Evolutionary conservation across 2,888 invertebrate genomes (phyloP), one percentile per base, ranked within the genome.

Genomic region (Diarsia mendica): DNA sequence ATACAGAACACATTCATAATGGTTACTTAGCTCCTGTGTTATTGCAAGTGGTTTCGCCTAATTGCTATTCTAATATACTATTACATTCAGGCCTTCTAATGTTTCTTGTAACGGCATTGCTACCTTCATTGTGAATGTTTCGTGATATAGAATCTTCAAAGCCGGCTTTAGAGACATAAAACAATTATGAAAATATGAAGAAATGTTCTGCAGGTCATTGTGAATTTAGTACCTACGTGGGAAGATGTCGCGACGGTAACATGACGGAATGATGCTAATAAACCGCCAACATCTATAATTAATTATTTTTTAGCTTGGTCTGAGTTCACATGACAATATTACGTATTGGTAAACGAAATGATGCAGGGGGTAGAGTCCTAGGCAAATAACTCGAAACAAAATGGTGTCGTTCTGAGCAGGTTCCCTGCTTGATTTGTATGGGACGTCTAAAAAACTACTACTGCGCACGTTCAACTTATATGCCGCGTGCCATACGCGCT

Each of bases 11-110:
- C 28, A 82, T 68, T 69, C 66, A 58, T 82, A 77, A 69, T 77
- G 66, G 15, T 79, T 77, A 68, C 61, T 82, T 60, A 79, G 48
- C 48, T 28, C 48, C 39, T 23, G 5, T 78, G 65, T 71, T 83
- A 55, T 55, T 83, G 18, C 49, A 78, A 72, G 39, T 71, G 70
- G 71, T 60, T 83, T 58, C 28, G 44, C 11, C 46, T 78, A 72
- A 72, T 72, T 72, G 53, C 68, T 72, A 83, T 78, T 67, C 55
- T 68, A 76, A 84, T 71, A 67, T 75, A 66, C 51, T 72, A 69
- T 77, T 74, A 86, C 67, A 75, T 80, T 85, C 84, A 72, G 15
- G 55, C 73, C 39, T 76, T 77, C 51, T 73, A 73, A 75, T 70
- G 48, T 81, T 53, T 58, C 20, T 39, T 51, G 39, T 67, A 72